phyloP scores from a whole-genome alignment of 1,140 invertebrate species.

The Thrips palmi region DNA sequence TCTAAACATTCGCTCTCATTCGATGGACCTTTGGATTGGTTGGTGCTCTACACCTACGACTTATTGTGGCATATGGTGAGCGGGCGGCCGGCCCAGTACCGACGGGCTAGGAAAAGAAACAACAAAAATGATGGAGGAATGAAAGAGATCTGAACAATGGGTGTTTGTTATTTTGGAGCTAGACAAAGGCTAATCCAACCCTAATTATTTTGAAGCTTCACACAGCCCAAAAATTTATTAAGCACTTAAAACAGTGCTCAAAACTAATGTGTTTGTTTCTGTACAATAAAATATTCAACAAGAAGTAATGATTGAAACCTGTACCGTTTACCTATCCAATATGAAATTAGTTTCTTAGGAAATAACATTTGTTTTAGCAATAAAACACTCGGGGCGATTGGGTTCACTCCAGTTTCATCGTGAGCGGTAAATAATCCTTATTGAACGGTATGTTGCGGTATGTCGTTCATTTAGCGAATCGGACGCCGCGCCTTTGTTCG shows the following conservation, averaged over 20 bases:
- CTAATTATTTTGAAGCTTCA: constrained; percentile 18
- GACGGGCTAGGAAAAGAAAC: too few species aligned
- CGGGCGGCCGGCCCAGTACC: too few species aligned
- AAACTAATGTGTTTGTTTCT: constrained; percentile 16
- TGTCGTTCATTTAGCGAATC: constrained; percentile 2
- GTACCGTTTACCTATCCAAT: constrained; percentile 13
- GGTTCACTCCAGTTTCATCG: constrained; percentile 11
- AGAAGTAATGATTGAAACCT: constrained; percentile 14
- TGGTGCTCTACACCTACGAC: too few species aligned
- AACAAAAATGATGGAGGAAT: too few species aligned
- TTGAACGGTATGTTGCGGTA: constrained; percentile 11
- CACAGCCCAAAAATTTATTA: constrained; percentile 20
- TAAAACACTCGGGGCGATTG: too few species aligned
- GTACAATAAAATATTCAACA: constrained; percentile 15
- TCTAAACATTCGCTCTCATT: too few species aligned
- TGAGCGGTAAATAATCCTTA: constrained; percentile 15
- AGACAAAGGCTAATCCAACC: constrained; percentile 14
- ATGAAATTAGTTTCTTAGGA: constrained; percentile 14
- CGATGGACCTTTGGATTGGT: too few species aligned
- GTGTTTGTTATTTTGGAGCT: constrained; percentile 12
- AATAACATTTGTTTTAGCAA: too few species aligned
- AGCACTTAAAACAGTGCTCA: constrained; percentile 22
- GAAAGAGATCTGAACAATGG: constrained; percentile 13
- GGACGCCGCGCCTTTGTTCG: constrained; percentile 1
- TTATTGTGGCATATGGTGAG: too few species aligned